Evolutionary conservation across 2,113 vertebrate species (phyloP).

Genomic region (Oncorhynchus tshawytscha): DNA sequence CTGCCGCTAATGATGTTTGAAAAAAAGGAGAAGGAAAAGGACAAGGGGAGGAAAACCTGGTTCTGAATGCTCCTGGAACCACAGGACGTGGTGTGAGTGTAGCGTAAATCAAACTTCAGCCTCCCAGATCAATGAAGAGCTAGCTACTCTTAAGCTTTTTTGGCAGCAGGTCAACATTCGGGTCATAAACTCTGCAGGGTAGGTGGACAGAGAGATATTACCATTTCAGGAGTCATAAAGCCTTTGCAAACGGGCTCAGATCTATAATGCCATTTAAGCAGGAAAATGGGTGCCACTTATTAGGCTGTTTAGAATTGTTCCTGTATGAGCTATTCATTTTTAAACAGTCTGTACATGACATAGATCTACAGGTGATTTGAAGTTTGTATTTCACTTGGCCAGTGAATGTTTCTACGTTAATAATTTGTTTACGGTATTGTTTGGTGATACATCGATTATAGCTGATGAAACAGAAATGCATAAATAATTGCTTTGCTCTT

Average conservation of each 20-base stretch:
- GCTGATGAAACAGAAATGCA: background rate
- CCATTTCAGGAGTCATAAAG: constrained; percentile 27
- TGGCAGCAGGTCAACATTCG: background rate
- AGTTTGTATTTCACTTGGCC: background rate
- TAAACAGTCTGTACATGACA: background rate
- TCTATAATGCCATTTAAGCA: background rate
- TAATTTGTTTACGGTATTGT: background rate
- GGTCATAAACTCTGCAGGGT: background rate
- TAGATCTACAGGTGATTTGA: background rate
- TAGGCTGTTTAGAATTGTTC: background rate
- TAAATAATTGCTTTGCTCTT: too few relatives aligned
- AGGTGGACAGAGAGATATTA: constrained; percentile 6
- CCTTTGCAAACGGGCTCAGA: background rate
- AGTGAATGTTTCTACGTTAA: background rate
- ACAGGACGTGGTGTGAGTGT: background rate
- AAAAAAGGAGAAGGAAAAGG: background rate
- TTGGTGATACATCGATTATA: background rate
- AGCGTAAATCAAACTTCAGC: background rate
- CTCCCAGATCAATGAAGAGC: background rate
- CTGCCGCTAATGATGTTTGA: background rate
- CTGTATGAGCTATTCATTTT: too few relatives aligned
- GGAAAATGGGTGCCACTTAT: background rate
- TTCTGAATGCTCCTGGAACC: background rate
- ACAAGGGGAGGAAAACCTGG: background rate
- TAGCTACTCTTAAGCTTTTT: background rate